Percentiles rank a stretch among this genome's conserved stretches.
Evolutionary conservation across 1,140 invertebrate species (phyloP).

Genomic region (Mylabris phalerata): DNA sequence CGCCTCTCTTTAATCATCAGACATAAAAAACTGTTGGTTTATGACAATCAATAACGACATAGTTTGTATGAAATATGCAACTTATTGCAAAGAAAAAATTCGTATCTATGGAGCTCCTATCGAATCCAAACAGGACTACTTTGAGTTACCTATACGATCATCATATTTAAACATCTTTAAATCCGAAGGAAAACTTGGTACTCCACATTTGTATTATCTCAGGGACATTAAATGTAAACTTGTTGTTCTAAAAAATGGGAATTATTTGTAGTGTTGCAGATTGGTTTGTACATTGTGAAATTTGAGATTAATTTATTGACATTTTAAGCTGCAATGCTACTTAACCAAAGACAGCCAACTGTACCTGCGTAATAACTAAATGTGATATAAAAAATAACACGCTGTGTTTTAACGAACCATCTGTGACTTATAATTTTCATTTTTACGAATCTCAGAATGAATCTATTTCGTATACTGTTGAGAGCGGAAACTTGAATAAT

Average conservation of each 20-base stretch:
- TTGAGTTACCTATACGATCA: neutral
- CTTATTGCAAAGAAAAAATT: neutral
- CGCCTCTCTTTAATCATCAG: no score
- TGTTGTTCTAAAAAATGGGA: neutral
- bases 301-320: no score
- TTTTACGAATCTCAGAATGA: no score
- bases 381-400: no score
- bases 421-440: no score
- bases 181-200: neutral
- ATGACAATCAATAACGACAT: neutral
- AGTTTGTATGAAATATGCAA: neutral
- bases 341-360: no score
- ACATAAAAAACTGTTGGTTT: neutral
- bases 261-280: neutral
- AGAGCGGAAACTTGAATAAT: no score
- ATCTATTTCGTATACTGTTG: no score
- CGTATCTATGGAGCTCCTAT: neutral
- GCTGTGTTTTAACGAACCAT: no score
- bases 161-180: neutral
- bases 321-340: no score
- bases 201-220: neutral
- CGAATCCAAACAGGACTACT: neutral
- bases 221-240: neutral
- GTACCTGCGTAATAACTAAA: no score
- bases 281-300: no score